These are phyloP conservation scores for Chrysomallon squamiferum DNA, from an alignment of 1,140 invertebrate genomes.

Conservation along the genomic window DNA sequence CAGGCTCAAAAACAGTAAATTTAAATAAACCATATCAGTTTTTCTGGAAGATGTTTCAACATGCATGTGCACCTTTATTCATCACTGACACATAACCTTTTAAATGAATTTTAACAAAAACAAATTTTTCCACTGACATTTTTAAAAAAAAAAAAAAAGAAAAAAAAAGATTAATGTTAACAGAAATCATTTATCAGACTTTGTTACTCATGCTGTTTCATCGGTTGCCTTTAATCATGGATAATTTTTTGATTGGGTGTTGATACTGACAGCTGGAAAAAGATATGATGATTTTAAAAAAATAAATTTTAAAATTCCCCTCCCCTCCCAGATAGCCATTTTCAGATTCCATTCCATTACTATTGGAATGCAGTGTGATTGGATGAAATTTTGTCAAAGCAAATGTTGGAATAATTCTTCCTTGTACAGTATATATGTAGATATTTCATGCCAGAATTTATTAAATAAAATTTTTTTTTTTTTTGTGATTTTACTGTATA, in stretches of 20 bases:
- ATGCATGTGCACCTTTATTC: background rate
- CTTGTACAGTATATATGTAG: slow-evolving; percentile 5
- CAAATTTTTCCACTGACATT: background rate
- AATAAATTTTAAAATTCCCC: no score
- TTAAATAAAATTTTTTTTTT: slow-evolving; percentile 6
- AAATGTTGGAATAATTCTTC: slow-evolving; percentile 1
- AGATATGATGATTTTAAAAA: background rate
- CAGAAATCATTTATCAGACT: background rate
- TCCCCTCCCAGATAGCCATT: background rate
- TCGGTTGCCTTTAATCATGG: slow-evolving; percentile 1
- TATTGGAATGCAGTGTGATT: background rate
- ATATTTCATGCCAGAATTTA: slow-evolving; percentile 8
- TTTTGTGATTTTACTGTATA: background rate
- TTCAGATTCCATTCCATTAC: background rate
- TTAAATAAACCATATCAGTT: background rate
- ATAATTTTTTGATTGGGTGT: slow-evolving; percentile 3
- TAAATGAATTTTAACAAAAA: background rate
- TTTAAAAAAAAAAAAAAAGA: background rate
- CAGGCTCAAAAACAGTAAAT: background rate
- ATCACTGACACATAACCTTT: background rate
- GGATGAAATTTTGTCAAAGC: background rate
- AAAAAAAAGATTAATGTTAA: slow-evolving; percentile 1
- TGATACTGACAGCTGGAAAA: background rate
- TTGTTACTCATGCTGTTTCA: slow-evolving; percentile 5
- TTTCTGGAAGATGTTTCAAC: background rate